phyloP scores from a whole-genome alignment of 2,797 vertebrate genomes.

The Pangasius mekongensis region DNA sequence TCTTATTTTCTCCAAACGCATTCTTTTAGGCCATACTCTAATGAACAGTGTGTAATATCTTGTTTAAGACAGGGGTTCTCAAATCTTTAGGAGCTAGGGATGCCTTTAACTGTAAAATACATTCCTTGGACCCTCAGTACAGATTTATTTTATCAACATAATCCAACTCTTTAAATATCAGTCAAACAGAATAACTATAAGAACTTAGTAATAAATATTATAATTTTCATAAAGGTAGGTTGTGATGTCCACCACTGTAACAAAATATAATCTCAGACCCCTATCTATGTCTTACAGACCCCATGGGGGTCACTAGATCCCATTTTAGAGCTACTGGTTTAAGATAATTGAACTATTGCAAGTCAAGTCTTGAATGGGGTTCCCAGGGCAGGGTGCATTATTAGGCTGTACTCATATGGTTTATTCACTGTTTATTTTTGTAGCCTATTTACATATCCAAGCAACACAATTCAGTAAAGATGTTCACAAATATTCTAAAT shows the following conservation, averaged over 20 bases:
- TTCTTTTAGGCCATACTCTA: neutral
- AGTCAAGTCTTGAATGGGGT: neutral
- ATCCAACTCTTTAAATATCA: neutral
- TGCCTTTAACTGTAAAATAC: neutral
- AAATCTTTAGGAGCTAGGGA: neutral
- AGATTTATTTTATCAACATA: neutral
- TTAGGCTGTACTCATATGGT: neutral
- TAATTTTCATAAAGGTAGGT: neutral
- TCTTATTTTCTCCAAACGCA: neutral
- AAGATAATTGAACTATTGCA: neutral
- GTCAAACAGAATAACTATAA: neutral
- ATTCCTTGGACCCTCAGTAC: neutral
- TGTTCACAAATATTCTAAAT: neutral
- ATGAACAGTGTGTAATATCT: neutral
- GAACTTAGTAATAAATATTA: neutral
- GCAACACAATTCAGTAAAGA: neutral
- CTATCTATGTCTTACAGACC: neutral
- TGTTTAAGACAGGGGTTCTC: neutral
- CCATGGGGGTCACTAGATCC: too few species aligned
- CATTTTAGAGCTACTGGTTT: neutral
- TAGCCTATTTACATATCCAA: neutral
- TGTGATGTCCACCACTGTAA: neutral
- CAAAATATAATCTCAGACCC: neutral
- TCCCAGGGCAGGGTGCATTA: neutral
- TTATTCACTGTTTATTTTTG: neutral